Evolutionary conservation across 2,797 vertebrate species (phyloP).

Genomic region (Tragopan temminckii): DNA sequence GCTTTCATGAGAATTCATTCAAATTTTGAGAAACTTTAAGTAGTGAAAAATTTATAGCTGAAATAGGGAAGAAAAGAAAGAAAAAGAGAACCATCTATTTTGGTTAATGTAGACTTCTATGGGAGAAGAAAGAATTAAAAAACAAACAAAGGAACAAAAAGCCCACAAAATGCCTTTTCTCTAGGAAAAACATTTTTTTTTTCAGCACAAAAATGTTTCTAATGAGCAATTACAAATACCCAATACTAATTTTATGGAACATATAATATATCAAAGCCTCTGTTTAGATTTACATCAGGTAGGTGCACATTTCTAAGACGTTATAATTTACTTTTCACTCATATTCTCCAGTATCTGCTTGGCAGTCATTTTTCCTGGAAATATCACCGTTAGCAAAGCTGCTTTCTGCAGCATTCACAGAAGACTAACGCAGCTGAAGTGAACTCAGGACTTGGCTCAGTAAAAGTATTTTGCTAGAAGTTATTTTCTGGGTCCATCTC

Average conservation of each 20-base stretch:
- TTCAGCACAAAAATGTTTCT: not conserved
- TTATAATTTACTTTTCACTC: not conserved
- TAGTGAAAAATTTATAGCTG: rapidly evolving
- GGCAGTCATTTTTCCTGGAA: not conserved
- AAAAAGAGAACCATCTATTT: not conserved
- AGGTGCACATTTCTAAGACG: rapidly evolving
- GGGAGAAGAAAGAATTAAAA: not conserved
- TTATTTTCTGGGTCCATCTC: not conserved
- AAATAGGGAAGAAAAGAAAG: not conserved
- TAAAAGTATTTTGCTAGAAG: slow-evolving; percentile 6
- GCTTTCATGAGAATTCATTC: not conserved
- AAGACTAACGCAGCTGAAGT: not conserved
- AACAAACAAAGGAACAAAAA: not conserved
- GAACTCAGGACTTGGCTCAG: not conserved
- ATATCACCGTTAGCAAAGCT: not conserved
- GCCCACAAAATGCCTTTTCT: not conserved
- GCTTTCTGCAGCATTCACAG: not conserved
- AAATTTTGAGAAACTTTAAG: not conserved
- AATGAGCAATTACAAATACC: not conserved
- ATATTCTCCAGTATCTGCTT: not conserved
- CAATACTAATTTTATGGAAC: not conserved
- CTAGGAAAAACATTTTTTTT: not conserved
- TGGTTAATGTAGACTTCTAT: not conserved
- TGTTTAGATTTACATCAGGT: not conserved
- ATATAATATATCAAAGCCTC: not conserved